Percentiles rank a stretch among this genome's conserved stretches.
phyloP scores from a whole-genome alignment of 2,888 invertebrate species.

The Monochamus alternatus region DNA sequence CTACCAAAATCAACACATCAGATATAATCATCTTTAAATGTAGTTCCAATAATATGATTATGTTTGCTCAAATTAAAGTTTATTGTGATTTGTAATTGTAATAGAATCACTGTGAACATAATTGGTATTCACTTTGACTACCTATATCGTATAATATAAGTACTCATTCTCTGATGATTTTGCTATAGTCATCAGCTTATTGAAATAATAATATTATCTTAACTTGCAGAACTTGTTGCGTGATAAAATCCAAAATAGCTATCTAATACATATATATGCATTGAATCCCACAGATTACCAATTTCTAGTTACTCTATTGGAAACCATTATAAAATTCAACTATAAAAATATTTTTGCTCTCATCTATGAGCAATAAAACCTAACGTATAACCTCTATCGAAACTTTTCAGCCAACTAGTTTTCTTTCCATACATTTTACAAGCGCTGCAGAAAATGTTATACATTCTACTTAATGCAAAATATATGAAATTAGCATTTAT shows the following conservation, averaged over 20 bases:
- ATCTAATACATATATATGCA: too few species aligned
- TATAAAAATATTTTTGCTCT: slow-evolving; percentile 23
- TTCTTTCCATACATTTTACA: slow-evolving; percentile 8
- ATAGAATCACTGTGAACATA: too few species aligned
- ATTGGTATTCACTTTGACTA: too few species aligned
- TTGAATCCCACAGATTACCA: not conserved
- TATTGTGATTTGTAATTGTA: too few species aligned
- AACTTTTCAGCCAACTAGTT: slow-evolving; percentile 18
- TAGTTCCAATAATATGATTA: too few species aligned
- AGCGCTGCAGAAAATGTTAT: slow-evolving; percentile 3
- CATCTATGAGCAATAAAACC: slow-evolving; percentile 7
- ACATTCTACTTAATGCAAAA: not conserved
- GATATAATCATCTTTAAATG: too few species aligned
- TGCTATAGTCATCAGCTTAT: not conserved
- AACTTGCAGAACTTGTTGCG: too few species aligned
- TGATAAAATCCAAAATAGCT: too few species aligned
- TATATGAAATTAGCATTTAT: not conserved
- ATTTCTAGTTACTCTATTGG: not conserved
- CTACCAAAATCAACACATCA: too few species aligned
- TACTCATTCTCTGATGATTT: too few species aligned
- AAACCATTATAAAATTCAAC: slow-evolving; percentile 15
- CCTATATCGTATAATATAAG: too few species aligned
- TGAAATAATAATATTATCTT: not conserved
- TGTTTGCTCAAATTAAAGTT: too few species aligned
- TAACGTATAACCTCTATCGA: slow-evolving; percentile 22